phyloP scores from a whole-genome alignment of 2,113 vertebrate species.

The Callorhinus ursinus region DNA sequence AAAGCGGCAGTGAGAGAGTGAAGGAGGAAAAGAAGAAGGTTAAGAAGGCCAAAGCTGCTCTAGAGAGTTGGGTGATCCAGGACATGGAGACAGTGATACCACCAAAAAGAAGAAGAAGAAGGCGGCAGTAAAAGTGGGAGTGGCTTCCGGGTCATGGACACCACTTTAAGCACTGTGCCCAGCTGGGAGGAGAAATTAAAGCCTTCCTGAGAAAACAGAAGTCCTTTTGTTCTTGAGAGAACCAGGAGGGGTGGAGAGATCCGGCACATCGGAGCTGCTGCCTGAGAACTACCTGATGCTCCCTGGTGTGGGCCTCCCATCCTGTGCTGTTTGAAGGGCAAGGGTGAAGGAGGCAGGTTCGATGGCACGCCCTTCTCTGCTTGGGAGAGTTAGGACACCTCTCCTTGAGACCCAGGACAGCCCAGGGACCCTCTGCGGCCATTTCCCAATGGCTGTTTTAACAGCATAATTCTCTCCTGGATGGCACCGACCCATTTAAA shows the following conservation, averaged over 20 bases:
- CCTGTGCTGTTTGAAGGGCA: slow-evolving; percentile 87
- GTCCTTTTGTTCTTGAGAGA: slow-evolving; percentile 51
- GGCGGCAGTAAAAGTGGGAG: slow-evolving; percentile 84
- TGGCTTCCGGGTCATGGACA: slow-evolving; percentile 77
- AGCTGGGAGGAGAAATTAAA: background rate
- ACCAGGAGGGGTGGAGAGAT: slow-evolving; percentile 10
- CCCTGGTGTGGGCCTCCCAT: slow-evolving; percentile 50
- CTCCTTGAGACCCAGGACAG: background rate
- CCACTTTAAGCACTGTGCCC: background rate
- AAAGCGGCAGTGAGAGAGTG: slow-evolving; percentile 85
- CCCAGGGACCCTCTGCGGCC: background rate
- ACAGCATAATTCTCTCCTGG: background rate
- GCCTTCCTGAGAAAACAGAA: slow-evolving; percentile 28
- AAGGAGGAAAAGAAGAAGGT: slow-evolving; percentile 90
- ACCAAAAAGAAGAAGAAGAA: slow-evolving; percentile 86
- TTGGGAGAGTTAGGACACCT: background rate
- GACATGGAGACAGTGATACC: slow-evolving; percentile 79
- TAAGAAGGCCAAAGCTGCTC: slow-evolving; percentile 82
- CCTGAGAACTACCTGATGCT: background rate
- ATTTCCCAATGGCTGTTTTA: background rate
- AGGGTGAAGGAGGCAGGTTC: background rate
- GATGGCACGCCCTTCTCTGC: background rate
- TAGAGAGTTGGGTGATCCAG: slow-evolving; percentile 67
- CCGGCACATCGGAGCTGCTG: slow-evolving; percentile 48
- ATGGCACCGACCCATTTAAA: background rate